Base-by-base conservation (phyloP, 2,888 invertebrate species). In the Eristalinus sepulchralis region DNA sequence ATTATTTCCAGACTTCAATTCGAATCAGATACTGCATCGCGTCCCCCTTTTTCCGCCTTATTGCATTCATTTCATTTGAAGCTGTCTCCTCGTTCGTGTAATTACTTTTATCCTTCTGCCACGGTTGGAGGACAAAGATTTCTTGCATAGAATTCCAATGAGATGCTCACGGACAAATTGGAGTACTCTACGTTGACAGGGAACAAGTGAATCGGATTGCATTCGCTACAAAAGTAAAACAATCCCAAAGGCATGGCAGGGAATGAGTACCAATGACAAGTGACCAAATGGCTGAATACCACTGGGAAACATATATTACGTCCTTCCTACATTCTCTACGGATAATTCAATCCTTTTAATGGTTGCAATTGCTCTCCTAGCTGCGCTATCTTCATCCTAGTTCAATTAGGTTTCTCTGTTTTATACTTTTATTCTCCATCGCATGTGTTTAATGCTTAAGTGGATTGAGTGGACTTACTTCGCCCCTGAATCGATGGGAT, bases 321-420 rank as follows among this genome's bases (percentile, higher is more conserved):
- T 80, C 82, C 53, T 64, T 86, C 76, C 78, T 83, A 78, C 73
- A 78, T 86, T 77, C 86, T 83, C 66, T 71, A 63, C 62, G 83
- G 83, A 86, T 86, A 86, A 86, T 86, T 86, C 86, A 86, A 86
- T 86, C 86, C 86, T 78, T 82, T 86, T 86, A 86, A 86, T 86
- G 78, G 82, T 86, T 86, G 62, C 86, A 86, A 79, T 86, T 83
- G 86, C 86, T 83, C 83, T 86, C 78, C 63, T 55, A 36, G 70
- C 83, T 86, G 60, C 62, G 78, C 78, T 86, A 82, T 86, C 82
- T 86, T 83, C 83, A 86, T 86, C 78, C 86, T 75, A 78, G 86
- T 86, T 86, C 86, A 86, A 86, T 86, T 86, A 86, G 83, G 82
- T 77, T 72, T 78, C 33, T 31, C 31, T 34, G n/a, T 36, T 24